Base-by-base conservation (phyloP, 2,888 invertebrate species). In the Diplazon laetatorius region DNA sequence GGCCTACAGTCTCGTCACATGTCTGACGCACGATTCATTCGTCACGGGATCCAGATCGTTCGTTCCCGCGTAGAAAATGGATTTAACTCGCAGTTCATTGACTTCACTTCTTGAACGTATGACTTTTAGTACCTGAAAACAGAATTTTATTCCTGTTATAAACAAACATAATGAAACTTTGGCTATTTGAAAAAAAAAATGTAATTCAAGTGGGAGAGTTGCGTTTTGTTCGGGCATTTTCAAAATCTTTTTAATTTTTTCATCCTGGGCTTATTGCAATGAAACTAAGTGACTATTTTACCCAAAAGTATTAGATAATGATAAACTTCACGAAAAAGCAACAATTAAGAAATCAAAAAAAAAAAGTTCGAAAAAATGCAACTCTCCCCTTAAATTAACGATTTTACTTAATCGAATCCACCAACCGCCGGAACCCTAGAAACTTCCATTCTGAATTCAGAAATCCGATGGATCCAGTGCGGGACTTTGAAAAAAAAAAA, bases 11-110 rank as follows among this genome's bases (percentile, higher is more conserved):
- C 62, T 65, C 60, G 44, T 75, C 69, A 60, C 73, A 65, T 69
- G 69, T 50, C 71, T 78, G 66, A 59, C 76, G 52, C 60, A 76
- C 73, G 81, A 76, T 63, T 63, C 20, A 72, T 63, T 63, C 63
- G 63, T 75, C 65, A 25, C 57, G 46, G n/a, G 50, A 75, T 78
- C 75, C 55, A 14, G 22, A 42, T 46, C 22, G 78, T 70, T 55
- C 55, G 57, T 60, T 46, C 55, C 55, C 25, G 50, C 55, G 37
- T 65, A 60, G 65, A 48, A 77, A 80, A 74, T 57, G 52, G 44
- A 39, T 60, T 62, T 68, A 20, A 69, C 25, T 10, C 60, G 16
- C 14, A 44, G 12, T 62, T 39, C 25, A 46, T 72, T 25, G 46
- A 57, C 63, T 59, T n/a, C 60, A 65, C 71, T 25, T 66, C 66